Evolutionary conservation across 2,797 vertebrate species (phyloP).

Genomic region (Enoplosus armatus): DNA sequence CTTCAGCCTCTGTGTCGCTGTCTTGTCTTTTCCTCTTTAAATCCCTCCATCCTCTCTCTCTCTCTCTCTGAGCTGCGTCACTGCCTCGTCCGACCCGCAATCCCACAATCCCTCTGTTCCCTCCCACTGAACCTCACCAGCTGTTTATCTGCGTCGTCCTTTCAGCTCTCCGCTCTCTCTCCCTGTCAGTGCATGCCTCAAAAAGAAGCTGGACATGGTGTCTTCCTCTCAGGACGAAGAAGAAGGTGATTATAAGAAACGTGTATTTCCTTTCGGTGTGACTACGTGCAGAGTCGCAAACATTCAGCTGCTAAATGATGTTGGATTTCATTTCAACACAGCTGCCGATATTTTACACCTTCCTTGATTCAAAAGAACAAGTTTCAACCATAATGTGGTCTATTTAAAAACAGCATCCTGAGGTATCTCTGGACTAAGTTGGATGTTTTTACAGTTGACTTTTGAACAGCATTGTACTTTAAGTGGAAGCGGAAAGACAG

Average conservation of each 20-base stretch:
- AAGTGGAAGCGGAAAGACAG: too few species aligned
- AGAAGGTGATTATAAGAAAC: background rate
- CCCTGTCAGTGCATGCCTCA: constrained; percentile 14
- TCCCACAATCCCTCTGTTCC: constrained; percentile 38
- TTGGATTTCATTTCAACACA: background rate
- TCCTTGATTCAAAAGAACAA: too few species aligned
- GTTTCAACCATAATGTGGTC: too few species aligned
- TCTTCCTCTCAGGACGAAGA: background rate
- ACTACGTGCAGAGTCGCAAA: background rate
- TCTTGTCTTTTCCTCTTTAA: constrained; percentile 38
- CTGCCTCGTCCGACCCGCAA: background rate
- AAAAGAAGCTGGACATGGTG: background rate
- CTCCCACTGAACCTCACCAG: background rate
- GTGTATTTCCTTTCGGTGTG: background rate
- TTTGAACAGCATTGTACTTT: too few species aligned
- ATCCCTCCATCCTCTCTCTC: constrained; percentile 16
- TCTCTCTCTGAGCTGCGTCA: constrained; percentile 23
- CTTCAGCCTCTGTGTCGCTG: constrained; percentile 6
- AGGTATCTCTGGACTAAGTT: too few species aligned
- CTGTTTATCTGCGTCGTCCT: constrained; percentile 11
- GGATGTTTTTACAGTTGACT: too few species aligned
- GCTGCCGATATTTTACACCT: background rate
- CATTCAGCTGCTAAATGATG: background rate
- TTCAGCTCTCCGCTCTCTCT: background rate
- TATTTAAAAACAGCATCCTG: too few species aligned